Evolutionary conservation across 2,113 vertebrate species (phyloP).

Genomic region (Colossoma macropomum): DNA sequence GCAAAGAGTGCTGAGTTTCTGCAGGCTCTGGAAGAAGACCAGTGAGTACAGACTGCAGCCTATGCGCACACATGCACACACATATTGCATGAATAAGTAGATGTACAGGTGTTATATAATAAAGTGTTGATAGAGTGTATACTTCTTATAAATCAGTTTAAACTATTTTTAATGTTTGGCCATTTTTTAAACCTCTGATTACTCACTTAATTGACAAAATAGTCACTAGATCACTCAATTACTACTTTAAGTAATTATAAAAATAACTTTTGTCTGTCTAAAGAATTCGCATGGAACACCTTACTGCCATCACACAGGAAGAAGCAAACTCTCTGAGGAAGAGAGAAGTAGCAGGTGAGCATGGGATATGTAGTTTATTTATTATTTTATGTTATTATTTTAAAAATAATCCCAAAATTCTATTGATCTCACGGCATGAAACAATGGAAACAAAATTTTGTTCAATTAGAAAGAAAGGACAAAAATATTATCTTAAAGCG

Average conservation of each 20-base stretch:
- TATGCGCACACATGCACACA: not conserved
- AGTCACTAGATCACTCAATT: too few relatives aligned
- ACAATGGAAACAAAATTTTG: too few relatives aligned
- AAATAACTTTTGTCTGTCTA: not conserved
- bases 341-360: conserved; percentile 88
- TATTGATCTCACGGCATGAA: not conserved
- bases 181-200: not conserved
- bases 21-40: conserved; percentile 90
- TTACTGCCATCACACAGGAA: conserved; percentile 94
- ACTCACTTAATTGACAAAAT: too few relatives aligned
- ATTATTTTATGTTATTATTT: not conserved
- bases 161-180: not conserved
- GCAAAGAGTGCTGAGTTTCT: conserved; percentile 87
- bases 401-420: not conserved
- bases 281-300: conserved; percentile 91
- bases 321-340: conserved; percentile 86
- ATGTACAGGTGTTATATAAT: too few relatives aligned
- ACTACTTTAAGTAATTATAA: too few relatives aligned
- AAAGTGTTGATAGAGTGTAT: too few relatives aligned
- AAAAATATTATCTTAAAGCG: too few relatives aligned
- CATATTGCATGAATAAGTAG: too few relatives aligned
- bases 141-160: too few relatives aligned
- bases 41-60: conserved; percentile 76
- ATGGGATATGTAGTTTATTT: not conserved
- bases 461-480: too few relatives aligned